Evolutionary conservation across 2,888 invertebrate genomes (phyloP).

Genomic region (Aporophyla lueneburgensis): DNA sequence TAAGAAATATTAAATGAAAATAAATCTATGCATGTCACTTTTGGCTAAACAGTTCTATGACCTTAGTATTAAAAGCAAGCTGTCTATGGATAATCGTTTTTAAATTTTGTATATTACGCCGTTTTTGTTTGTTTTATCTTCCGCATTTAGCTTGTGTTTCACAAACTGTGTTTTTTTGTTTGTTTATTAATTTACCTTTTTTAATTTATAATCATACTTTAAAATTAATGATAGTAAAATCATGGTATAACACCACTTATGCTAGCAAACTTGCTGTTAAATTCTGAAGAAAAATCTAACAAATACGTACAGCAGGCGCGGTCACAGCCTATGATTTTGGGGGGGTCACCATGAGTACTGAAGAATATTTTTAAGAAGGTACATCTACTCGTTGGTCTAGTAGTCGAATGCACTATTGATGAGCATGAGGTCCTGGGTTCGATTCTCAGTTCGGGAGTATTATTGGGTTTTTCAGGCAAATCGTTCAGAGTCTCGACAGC

Average conservation of each 20-base stretch:
- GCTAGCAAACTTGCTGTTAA: background rate
- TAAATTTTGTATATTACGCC: background rate
- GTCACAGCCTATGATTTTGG: no score
- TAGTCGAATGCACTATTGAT: no score
- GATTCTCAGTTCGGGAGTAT: no score
- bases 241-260: background rate
- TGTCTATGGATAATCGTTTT: constrained; percentile 18
- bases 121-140: background rate
- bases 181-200: background rate
- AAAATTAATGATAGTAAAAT: background rate
- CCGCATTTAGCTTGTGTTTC: background rate
- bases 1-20: background rate
- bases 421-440: no score
- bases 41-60: background rate
- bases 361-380: no score
- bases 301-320: no score
- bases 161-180: background rate
- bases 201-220: background rate
- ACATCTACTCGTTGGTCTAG: no score
- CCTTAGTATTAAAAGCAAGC: constrained; percentile 26
- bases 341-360: no score
- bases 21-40: background rate
- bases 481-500: no score
- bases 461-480: no score
- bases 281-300: background rate